phyloP scores from a whole-genome alignment of 2,888 invertebrate species.

The Macrophya alboannulata region DNA sequence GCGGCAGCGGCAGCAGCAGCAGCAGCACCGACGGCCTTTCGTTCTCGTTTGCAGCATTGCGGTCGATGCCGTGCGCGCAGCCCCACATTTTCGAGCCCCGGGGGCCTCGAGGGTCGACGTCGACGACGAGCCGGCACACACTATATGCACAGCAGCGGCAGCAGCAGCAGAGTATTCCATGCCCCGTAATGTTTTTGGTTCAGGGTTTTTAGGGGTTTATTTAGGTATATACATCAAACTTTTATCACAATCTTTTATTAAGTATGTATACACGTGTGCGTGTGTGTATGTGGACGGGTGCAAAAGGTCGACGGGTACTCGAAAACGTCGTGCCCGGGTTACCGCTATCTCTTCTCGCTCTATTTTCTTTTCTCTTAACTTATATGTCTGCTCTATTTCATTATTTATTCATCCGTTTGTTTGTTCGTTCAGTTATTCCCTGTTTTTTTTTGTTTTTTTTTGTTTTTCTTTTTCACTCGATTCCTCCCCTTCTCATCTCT shows the following conservation, averaged over 20 bases:
- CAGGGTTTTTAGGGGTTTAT: conserved; percentile 7
- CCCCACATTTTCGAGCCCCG: conserved; percentile 50
- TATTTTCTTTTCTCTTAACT: background rate
- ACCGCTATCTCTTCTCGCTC: background rate
- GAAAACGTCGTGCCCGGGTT: background rate
- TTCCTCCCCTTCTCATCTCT: too few relatives aligned
- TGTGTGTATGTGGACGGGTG: background rate
- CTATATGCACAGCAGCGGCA: background rate
- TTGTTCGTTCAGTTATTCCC: background rate
- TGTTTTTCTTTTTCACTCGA: background rate
- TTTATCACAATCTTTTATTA: background rate
- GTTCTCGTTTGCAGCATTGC: conserved; percentile 53
- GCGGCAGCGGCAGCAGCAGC: background rate
- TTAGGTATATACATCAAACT: background rate
- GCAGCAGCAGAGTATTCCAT: background rate
- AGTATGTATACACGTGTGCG: background rate
- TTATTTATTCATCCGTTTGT: too few relatives aligned
- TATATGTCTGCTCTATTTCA: background rate
- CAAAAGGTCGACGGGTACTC: background rate
- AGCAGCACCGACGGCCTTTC: conserved; percentile 35
- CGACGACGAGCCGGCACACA: conserved; percentile 15
- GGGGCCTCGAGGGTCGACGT: conserved; percentile 30
- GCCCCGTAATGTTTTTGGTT: background rate
- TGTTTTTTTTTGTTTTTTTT: background rate
- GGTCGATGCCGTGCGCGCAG: conserved; percentile 53